Conservation (phyloP, 2,113 vertebrate genomes). For the Rattus rattus region DNA sequence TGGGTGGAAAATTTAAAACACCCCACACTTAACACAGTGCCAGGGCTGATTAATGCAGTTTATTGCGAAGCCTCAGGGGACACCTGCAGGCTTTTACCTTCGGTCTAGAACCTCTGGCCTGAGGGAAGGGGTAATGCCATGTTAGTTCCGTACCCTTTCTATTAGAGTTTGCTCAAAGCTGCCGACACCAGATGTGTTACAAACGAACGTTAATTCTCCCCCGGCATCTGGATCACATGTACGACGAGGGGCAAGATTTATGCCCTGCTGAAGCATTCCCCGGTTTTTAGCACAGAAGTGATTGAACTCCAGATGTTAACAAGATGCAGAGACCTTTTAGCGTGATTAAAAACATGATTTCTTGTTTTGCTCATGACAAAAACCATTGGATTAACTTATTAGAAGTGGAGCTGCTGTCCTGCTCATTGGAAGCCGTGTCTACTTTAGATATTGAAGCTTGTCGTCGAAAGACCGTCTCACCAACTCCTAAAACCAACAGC, state of each 20-base stretch:
- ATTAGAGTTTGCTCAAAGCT: constrained; percentile 79
- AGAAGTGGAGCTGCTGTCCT: constrained; percentile 85
- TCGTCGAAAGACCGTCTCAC: constrained; percentile 11
- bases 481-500: constrained; percentile 46
- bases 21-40: constrained; percentile 12
- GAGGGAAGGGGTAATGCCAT: constrained; percentile 66
- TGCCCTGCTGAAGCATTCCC: constrained; percentile 90
- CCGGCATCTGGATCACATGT: constrained; percentile 89
- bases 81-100: constrained; percentile 75
- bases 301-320: constrained; percentile 92
- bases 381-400: constrained; percentile 89
- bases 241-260: constrained; percentile 89
- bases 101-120: constrained; percentile 69
- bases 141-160: constrained; percentile 82
- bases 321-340: constrained; percentile 89
- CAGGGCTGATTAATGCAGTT: constrained; percentile 69
- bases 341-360: constrained; percentile 90
- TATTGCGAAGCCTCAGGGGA: constrained; percentile 57
- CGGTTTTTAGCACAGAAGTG: constrained; percentile 90
- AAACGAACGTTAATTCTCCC: constrained; percentile 84
- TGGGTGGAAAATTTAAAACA: constrained; percentile 76
- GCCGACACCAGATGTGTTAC: constrained; percentile 85
- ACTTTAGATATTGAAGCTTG: constrained; percentile 55
- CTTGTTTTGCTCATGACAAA: constrained; percentile 90
- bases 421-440: constrained; percentile 68